phyloP scores from a whole-genome alignment of 2,113 vertebrate species.

The Brachyhypopomus gauderio region DNA sequence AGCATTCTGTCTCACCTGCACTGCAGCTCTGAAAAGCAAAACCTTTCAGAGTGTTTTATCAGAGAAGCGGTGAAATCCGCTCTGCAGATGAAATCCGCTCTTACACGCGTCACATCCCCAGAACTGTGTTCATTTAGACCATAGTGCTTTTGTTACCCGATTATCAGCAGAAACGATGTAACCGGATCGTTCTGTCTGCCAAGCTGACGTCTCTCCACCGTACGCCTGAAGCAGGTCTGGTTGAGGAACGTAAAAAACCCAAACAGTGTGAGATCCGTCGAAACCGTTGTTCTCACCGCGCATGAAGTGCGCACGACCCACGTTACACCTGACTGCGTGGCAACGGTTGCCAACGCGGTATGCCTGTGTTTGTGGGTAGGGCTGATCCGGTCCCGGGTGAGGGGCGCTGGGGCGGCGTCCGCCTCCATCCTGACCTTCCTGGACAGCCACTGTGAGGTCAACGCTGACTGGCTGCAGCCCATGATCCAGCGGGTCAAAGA shows the following conservation, averaged over 20 bases:
- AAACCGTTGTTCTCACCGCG: no score
- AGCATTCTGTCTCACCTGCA: not conserved
- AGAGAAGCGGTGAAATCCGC: not conserved
- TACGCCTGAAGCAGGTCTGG: not conserved
- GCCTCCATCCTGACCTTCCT: conserved; percentile 92
- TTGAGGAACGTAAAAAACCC: conserved; percentile 1
- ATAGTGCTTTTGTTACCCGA: conserved; percentile 10
- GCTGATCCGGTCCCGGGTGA: conserved; percentile 93
- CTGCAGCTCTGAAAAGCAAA: not conserved
- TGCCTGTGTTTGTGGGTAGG: conserved; percentile 68
- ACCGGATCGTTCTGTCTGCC: not conserved
- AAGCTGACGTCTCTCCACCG: not conserved
- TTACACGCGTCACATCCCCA: not conserved
- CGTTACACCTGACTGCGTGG: no score
- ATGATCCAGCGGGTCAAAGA: conserved; percentile 96
- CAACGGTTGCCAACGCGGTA: not conserved
- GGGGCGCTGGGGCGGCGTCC: conserved; percentile 85
- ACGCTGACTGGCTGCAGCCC: conserved; percentile 94
- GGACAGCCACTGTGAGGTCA: conserved; percentile 98
- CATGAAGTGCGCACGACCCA: no score
- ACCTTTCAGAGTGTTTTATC: conserved; percentile 17
- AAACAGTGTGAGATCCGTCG: no score
- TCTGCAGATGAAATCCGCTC: no score
- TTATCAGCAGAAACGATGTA: conserved; percentile 26
- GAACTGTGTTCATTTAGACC: not conserved